These are phyloP conservation scores for Pogonophryne albipinna DNA, from an alignment of 2,797 vertebrate species.

Conservation along the genomic window DNA sequence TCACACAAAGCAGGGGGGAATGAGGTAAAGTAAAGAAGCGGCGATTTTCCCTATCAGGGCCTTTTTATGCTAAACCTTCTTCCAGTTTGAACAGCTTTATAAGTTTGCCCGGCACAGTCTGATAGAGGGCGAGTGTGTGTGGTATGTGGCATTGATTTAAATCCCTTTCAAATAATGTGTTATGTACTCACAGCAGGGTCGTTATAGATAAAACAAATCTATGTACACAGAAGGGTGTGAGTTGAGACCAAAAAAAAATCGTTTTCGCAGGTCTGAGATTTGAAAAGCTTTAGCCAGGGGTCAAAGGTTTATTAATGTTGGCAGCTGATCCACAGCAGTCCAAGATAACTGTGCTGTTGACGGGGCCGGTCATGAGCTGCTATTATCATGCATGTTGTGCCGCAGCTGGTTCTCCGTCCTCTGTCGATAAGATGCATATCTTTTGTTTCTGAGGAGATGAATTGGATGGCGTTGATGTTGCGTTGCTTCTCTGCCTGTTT, in stretches of 20 bases:
- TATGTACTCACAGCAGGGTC: conserved; percentile 32
- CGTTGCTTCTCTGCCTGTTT: conserved; percentile 37
- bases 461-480: conserved; percentile 53
- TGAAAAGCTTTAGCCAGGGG: conserved; percentile 40
- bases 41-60: background rate
- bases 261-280: conserved; percentile 25
- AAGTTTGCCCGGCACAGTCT: conserved; percentile 11
- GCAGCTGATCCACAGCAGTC: conserved; percentile 42
- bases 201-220: conserved; percentile 37
- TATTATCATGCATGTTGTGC: conserved; percentile 51
- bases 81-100: conserved; percentile 10
- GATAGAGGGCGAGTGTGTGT: conserved; percentile 9
- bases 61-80: conserved; percentile 21
- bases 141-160: conserved; percentile 45
- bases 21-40: background rate
- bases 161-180: conserved; percentile 42
- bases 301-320: conserved; percentile 58
- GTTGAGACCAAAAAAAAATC: conserved; percentile 23
- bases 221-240: conserved; percentile 24
- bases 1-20: background rate
- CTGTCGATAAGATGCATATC: conserved; percentile 55
- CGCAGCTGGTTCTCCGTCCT: conserved; percentile 49
- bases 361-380: conserved; percentile 8
- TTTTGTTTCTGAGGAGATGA: conserved; percentile 69
- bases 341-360: conserved; percentile 24